These are phyloP conservation scores for Phyllostomus hastatus DNA, from an alignment of 2,113 vertebrate species.

Conservation along the genomic window DNA sequence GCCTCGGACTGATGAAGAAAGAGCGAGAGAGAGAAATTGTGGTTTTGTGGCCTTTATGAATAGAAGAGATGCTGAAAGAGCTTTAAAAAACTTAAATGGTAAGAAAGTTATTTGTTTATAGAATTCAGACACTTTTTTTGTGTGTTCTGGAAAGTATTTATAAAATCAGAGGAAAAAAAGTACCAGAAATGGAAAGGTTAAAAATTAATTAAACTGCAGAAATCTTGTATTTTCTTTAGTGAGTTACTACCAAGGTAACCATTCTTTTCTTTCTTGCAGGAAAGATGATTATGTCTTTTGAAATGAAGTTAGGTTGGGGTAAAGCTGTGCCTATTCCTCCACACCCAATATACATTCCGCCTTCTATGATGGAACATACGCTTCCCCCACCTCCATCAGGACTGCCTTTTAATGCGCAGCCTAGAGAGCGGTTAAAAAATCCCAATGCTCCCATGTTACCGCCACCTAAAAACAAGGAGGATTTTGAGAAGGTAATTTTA, in stretches of 20 bases:
- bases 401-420: constrained; percentile 98
- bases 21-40: constrained; percentile 98
- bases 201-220: background rate
- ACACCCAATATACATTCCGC: constrained; percentile 99
- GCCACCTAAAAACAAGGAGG: constrained; percentile 98
- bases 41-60: constrained; percentile 99
- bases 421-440: constrained; percentile 97
- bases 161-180: background rate
- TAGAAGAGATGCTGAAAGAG: constrained; percentile 97
- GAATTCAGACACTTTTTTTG: background rate
- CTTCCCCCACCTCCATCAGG: constrained; percentile 98
- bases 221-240: background rate
- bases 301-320: constrained; percentile 99
- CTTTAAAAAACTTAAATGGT: constrained; percentile 98
- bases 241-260: background rate
- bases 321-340: constrained; percentile 99
- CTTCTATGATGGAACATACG: constrained; percentile 99
- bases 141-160: background rate
- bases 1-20: constrained; percentile 98
- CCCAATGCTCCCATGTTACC: constrained; percentile 94
- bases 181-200: background rate
- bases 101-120: background rate
- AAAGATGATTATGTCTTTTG: constrained; percentile 99
- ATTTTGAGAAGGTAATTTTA: constrained; percentile 99
- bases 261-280: constrained; percentile 80